Evolutionary conservation across 2,797 vertebrate species (phyloP).

Genomic region (Sebastes vulpes): DNA sequence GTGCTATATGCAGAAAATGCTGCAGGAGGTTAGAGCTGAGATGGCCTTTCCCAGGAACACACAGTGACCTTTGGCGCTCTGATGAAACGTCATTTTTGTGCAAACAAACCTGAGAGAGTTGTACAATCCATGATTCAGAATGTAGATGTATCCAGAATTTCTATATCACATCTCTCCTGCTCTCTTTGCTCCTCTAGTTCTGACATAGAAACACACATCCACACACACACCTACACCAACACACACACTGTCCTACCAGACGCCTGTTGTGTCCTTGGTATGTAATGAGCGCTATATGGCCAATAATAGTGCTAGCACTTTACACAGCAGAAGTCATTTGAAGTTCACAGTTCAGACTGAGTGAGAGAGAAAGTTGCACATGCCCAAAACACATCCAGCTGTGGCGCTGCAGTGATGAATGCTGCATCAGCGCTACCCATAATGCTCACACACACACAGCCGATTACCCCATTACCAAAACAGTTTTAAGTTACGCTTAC

Average conservation of each 20-base stretch:
- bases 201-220: not conserved
- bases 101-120: not conserved
- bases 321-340: conserved; percentile 73
- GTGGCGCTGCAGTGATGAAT: conserved; percentile 76
- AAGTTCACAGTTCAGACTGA: conserved; percentile 76
- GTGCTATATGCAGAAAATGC: not conserved
- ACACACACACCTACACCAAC: not conserved
- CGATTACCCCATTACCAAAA: conserved; percentile 68
- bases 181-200: not conserved
- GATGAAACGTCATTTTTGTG: not conserved
- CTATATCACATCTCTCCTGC: not conserved
- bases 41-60: not conserved
- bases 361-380: conserved; percentile 65
- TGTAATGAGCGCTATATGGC: conserved; percentile 55
- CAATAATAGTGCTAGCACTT: conserved; percentile 37
- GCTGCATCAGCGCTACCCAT: conserved; percentile 79
- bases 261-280: conserved; percentile 38
- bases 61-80: not conserved
- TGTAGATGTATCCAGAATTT: not conserved
- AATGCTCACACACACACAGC: conserved; percentile 17
- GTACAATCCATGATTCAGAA: conserved; percentile 1
- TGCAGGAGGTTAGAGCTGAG: not conserved
- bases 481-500: conserved; percentile 74
- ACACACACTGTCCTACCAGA: not conserved
- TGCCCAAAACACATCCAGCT: conserved; percentile 86